Percentiles rank a stretch among this genome's conserved stretches.
Conservation (phyloP, 2,888 invertebrate species). For the Ochropacha duplaris region DNA sequence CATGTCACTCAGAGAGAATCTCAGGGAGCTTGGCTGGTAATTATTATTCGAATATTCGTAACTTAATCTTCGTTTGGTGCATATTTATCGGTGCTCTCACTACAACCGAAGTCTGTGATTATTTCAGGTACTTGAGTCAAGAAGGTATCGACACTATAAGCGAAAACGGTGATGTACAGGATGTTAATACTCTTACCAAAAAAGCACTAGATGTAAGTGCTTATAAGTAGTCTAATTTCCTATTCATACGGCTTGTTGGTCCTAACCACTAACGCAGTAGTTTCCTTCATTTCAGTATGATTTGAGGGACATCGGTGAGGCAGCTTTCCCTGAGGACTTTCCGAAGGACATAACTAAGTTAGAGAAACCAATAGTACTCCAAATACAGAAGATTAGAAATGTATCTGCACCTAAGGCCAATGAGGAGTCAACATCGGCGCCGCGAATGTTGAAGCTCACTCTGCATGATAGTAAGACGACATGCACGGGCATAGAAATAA, state of each 20-base stretch:
- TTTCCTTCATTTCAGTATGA: conserved; percentile 83
- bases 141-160: conserved; percentile 87
- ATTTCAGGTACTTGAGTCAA: conserved; percentile 87
- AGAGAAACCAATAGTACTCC: conserved; percentile 87
- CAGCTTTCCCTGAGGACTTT: conserved; percentile 87
- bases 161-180: conserved; percentile 84
- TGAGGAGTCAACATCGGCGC: conserved; percentile 91
- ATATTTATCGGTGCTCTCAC: conserved; percentile 18
- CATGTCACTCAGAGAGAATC: conserved; percentile 85
- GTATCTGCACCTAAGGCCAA: conserved; percentile 95
- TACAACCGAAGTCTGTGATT: conserved; percentile 32
- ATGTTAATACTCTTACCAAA: conserved; percentile 84
- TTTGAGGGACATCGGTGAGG: conserved; percentile 91
- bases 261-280: not conserved
- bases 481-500: conserved; percentile 90
- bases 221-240: not conserved
- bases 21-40: conserved; percentile 87
- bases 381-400: conserved; percentile 94
- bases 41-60: conserved; percentile 27
- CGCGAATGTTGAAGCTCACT: conserved; percentile 91
- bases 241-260: not conserved
- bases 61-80: conserved; percentile 6
- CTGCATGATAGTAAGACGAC: conserved; percentile 93
- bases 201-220: conserved; percentile 88
- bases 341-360: conserved; percentile 81